These are phyloP conservation scores for Nanorana parkeri DNA, from an alignment of 2,113 vertebrate species.

Conservation along the genomic window DNA sequence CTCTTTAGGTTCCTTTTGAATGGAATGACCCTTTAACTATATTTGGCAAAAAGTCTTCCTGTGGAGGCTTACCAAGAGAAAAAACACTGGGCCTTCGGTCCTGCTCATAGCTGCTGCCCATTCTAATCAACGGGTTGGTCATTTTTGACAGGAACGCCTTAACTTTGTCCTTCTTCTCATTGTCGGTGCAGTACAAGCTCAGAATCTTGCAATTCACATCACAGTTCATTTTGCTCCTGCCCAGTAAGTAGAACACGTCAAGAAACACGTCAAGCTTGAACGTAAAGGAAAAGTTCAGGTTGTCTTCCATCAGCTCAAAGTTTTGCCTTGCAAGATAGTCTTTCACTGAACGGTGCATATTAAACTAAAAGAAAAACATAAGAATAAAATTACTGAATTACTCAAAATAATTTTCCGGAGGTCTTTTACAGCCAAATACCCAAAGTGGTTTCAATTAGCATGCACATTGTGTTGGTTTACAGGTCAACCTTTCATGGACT, in stretches of 20 bases:
- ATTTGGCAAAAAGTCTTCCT: background rate
- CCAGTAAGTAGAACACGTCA: conserved; percentile 72
- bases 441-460: too few relatives aligned
- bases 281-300: conserved; percentile 68
- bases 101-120: conserved; percentile 66
- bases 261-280: conserved; percentile 71
- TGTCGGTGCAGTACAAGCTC: conserved; percentile 67
- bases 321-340: conserved; percentile 64
- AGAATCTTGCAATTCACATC: conserved; percentile 68
- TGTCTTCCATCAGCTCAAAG: conserved; percentile 63
- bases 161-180: conserved; percentile 70
- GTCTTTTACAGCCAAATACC: too few relatives aligned
- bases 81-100: conserved; percentile 67
- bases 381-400: background rate
- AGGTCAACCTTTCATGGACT: too few relatives aligned
- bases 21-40: background rate
- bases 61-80: conserved; percentile 65
- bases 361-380: conserved; percentile 66
- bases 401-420: too few relatives aligned
- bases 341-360: conserved; percentile 67
- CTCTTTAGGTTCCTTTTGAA: too few relatives aligned
- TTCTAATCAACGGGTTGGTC: conserved; percentile 64
- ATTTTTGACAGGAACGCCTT: conserved; percentile 72
- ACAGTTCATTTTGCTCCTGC: conserved; percentile 68
- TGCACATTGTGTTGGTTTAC: too few relatives aligned